Evolutionary conservation across 2,888 invertebrate genomes (phyloP), one percentile per base, ranked within the genome.

Genomic region (Amphipyra tragopoginis): DNA sequence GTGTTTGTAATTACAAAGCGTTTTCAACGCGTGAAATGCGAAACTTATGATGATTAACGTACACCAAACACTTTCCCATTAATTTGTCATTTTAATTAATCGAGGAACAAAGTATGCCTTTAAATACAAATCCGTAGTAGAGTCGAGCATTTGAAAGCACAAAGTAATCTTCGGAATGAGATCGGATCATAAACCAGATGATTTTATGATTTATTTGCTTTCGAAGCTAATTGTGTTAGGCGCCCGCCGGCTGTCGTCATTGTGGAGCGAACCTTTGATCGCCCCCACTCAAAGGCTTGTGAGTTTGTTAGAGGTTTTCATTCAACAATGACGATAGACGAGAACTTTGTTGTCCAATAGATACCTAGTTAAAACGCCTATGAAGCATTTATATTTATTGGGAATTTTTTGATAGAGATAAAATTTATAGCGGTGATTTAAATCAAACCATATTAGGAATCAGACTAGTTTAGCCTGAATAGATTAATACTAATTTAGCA

Each of bases 121-220:
- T 53, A 67, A 64, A 72, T 53, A 68, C 52, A 65, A 74, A 69
- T 65, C 76, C 64, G 57, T 65, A 60, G 65, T 66, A 74, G 47
- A 64, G 50, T 62, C 51, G 47, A 63, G 59, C 55, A 65, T 67
- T 72, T 63, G 66, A 75, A 66, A 71, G 63, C 62, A 73, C 71
- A 73, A 72, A 82, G 84, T 87, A 81, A 86, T 88, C 79, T 86
- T 85, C 62, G 77, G 85, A 87, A 84, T 80, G 77, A 83, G 83
- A 86, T 79, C 76, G 60, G 72, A 81, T 85, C 80, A 83, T 86
- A 85, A 84, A 82, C 81, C 68, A 75, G 82, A 88, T 87, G 84
- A 86, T 86, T 90, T 88, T 86, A 89, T 88, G 87, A 87, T 87
- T 90, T 90, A 88, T 90, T 90, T 89, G 86, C 87, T 88, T 89